Percentiles rank a stretch among this genome's conserved stretches.
Conservation (phyloP, 2,888 invertebrate species). For the Apoda limacodes region DNA sequence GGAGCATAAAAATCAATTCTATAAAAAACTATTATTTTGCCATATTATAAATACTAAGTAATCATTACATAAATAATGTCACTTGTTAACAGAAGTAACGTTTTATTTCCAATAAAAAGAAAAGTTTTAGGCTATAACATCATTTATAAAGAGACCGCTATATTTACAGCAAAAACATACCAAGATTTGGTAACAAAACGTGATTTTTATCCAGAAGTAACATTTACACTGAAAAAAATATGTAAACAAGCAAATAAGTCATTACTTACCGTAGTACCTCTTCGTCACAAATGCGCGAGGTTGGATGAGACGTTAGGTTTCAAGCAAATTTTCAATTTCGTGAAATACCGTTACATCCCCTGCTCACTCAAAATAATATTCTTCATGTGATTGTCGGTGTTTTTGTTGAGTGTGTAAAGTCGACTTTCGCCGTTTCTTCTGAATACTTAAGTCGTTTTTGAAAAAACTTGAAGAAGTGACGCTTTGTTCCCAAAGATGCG, state of each 20-base stretch:
- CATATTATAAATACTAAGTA: constrained; percentile 1
- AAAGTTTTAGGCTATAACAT: constrained; percentile 1
- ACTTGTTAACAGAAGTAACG: constrained; percentile 3
- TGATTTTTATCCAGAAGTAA: constrained; percentile 6
- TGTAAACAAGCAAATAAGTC: too few species aligned
- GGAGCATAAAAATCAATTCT: background rate
- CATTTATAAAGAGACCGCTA: constrained; percentile 4
- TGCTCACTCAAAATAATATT: too few species aligned
- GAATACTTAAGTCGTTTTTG: too few species aligned
- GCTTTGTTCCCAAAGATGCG: too few species aligned
- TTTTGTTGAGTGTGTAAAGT: too few species aligned
- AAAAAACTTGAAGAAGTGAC: too few species aligned
- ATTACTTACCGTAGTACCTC: constrained; percentile 7
- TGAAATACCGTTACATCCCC: too few species aligned
- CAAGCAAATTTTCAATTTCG: too few species aligned
- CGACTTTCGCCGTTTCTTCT: too few species aligned
- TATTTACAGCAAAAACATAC: constrained; percentile 7
- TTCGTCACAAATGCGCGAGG: constrained; percentile 3
- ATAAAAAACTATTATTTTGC: constrained; percentile 2
- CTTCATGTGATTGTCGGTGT: too few species aligned
- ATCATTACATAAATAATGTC: constrained; percentile 3
- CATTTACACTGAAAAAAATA: background rate
- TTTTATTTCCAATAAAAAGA: constrained; percentile 2
- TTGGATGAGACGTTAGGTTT: too few species aligned
- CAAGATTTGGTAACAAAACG: constrained; percentile 7